Base-by-base conservation (phyloP, 2,888 invertebrate species). In the Actias luna region DNA sequence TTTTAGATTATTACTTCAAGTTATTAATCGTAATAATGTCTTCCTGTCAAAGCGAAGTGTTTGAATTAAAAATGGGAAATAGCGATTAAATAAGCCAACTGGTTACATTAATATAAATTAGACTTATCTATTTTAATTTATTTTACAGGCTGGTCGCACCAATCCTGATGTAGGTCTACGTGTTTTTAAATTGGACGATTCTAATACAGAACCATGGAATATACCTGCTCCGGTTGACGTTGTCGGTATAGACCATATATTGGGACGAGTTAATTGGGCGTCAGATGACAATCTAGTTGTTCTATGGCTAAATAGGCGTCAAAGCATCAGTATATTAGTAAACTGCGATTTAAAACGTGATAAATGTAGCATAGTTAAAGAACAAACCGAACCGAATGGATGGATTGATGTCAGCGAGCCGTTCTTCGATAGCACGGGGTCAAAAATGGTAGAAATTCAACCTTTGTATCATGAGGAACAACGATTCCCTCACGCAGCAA, bases 241-340 rank as follows among this genome's bases (percentile, higher is more conserved):
- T 3, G 93, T 94, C 0, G 89, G 94, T 8, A 61, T 89, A 0
- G 96, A 96, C 75, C 94, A 95, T 72, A 94, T 97, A 60, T 80
- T 97, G 16, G 95, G 94, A 62, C 93, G 93, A 65, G 96, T 98
- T 0, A 93, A 92, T 35, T 98, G 98, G 98, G 93, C 95, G 18
- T 94, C 94, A 29, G 93, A 94, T 61, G 85, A 93, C 0, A 93
- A 94, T 33, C 80, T 98, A 0, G 87, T 95, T 1, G 95, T 96
- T 0, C 93, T 96, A 5, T 98, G 98, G 96, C 91, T 97, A 63
- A 98, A 98, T 83, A 94, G 99, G 61, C 94, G 96, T 29, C 99
- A 99, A 85, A 98, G 95, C 79, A 75, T 94, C 60, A 93, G 95
- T 39, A 85, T 94, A 27, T 77, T 95, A 52, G 92, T 94, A 16